These are phyloP conservation scores for Tyrannus savana DNA, from an alignment of 2,113 vertebrate genomes.

Conservation along the genomic window DNA sequence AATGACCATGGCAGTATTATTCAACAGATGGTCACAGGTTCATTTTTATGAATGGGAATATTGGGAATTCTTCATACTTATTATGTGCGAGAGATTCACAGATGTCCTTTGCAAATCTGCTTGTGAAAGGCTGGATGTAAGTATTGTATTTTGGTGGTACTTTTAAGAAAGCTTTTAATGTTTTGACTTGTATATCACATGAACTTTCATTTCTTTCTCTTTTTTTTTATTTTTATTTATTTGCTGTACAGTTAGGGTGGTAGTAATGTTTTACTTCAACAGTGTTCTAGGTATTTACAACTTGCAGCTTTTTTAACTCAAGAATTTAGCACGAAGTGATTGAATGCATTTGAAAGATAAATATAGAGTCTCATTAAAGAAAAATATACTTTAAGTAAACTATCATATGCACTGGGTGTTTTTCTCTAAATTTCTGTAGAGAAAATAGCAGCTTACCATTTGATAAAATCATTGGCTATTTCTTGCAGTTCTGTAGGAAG, in stretches of 20 bases:
- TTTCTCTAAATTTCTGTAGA: neutral
- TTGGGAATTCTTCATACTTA: slow-evolving; percentile 40
- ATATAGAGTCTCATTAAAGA: neutral
- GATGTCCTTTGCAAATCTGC: slow-evolving; percentile 54
- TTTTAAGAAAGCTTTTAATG: slow-evolving; percentile 5
- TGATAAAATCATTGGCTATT: neutral
- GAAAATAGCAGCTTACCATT: neutral
- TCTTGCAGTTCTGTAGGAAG: neutral
- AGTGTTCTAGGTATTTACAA: neutral
- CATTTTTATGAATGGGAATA: slow-evolving; percentile 58
- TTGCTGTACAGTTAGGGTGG: neutral
- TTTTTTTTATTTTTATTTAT: neutral
- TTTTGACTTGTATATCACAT: neutral
- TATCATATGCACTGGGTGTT: neutral
- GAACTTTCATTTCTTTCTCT: neutral
- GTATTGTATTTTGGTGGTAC: slow-evolving; percentile 6
- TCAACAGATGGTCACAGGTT: slow-evolving; percentile 59
- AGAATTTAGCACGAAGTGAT: neutral
- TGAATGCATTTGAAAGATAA: neutral
- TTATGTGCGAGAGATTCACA: slow-evolving; percentile 38
- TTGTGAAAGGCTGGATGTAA: slow-evolving; percentile 50
- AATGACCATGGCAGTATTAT: slow-evolving; percentile 32
- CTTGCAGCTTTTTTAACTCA: neutral
- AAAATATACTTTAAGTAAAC: neutral
- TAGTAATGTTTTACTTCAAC: neutral